A percentile compares a stretch with the other conserved stretches of the same genome.
Conservation (phyloP, 1,140 invertebrate genomes). For the Apis mellifera region DNA sequence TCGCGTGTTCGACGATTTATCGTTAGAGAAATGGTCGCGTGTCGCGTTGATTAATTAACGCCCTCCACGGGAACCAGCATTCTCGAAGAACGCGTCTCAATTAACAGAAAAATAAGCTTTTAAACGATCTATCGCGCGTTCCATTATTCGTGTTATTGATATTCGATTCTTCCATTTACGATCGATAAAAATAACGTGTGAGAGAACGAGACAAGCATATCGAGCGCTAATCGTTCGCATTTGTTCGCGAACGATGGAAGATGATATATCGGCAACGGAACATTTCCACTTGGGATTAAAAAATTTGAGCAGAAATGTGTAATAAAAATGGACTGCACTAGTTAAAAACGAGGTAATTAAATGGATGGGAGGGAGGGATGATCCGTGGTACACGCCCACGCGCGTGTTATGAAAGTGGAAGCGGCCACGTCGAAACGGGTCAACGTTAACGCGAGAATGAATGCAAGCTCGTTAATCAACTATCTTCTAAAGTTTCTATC, state of each 20-base stretch:
- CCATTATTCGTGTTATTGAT: too few relatives aligned
- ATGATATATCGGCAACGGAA: too few relatives aligned
- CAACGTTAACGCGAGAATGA: constrained; percentile 49
- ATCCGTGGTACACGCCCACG: constrained; percentile 1
- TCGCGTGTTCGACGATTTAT: constrained; percentile 14
- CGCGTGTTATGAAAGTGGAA: constrained; percentile 26
- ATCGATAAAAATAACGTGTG: too few relatives aligned
- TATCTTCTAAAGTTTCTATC: constrained; percentile 38
- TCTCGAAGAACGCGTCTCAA: constrained; percentile 1
- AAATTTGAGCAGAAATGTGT: too few relatives aligned
- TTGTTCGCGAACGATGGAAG: too few relatives aligned
- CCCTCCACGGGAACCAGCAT: not conserved
- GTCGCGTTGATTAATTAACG: constrained; percentile 24
- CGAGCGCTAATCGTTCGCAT: too few relatives aligned
- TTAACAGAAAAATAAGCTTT: not conserved
- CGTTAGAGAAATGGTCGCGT: not conserved
- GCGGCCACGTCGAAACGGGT: constrained; percentile 23
- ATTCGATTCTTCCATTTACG: too few relatives aligned
- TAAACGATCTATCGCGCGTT: too few relatives aligned
- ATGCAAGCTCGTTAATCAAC: constrained; percentile 43
- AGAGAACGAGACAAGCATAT: too few relatives aligned
- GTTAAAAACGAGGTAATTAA: not conserved
- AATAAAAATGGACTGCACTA: too few relatives aligned
- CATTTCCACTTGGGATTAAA: too few relatives aligned
- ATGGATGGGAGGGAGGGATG: not conserved